These are phyloP conservation scores for Peromyscus attwateri DNA, from an alignment of 2,797 vertebrate species.

Conservation along the genomic window DNA sequence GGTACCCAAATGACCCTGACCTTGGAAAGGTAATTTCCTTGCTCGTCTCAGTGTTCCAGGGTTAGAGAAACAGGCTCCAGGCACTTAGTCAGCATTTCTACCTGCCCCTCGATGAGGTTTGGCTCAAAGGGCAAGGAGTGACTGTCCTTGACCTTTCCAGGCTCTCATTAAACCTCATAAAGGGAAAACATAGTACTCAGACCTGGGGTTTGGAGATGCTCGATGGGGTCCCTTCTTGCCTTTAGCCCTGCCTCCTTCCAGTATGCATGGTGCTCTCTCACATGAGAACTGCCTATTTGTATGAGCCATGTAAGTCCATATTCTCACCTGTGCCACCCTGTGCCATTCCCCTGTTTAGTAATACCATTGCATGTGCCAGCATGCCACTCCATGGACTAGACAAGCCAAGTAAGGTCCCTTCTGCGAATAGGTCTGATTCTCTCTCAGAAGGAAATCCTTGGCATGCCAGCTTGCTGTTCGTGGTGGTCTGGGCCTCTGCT, in stretches of 20 bases:
- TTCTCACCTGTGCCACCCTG: slow-evolving; percentile 73
- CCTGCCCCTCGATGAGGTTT: background rate
- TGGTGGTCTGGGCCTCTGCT: slow-evolving; percentile 70
- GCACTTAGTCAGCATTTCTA: rapidly evolving
- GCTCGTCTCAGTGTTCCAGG: rapidly evolving
- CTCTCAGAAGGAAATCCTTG: slow-evolving; percentile 84
- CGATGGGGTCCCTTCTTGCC: background rate
- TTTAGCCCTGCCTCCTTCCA: background rate
- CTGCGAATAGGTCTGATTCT: slow-evolving; percentile 82
- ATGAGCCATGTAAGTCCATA: slow-evolving; percentile 69
- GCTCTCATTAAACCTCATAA: background rate
- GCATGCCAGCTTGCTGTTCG: slow-evolving; percentile 79
- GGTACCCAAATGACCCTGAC: background rate
- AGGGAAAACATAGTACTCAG: no score
- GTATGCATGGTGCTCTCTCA: background rate
- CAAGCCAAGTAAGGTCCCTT: slow-evolving; percentile 74
- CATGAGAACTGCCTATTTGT: slow-evolving; percentile 50
- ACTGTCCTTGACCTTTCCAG: background rate
- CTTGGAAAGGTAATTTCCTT: background rate
- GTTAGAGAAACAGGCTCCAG: background rate
- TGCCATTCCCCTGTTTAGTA: slow-evolving; percentile 80
- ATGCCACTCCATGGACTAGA: rapidly evolving
- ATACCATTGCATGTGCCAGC: slow-evolving; percentile 81
- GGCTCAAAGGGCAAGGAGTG: background rate
- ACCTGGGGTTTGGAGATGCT: rapidly evolving